phyloP scores from a whole-genome alignment of 2,888 invertebrate genomes.

The Gerris lacustris region DNA sequence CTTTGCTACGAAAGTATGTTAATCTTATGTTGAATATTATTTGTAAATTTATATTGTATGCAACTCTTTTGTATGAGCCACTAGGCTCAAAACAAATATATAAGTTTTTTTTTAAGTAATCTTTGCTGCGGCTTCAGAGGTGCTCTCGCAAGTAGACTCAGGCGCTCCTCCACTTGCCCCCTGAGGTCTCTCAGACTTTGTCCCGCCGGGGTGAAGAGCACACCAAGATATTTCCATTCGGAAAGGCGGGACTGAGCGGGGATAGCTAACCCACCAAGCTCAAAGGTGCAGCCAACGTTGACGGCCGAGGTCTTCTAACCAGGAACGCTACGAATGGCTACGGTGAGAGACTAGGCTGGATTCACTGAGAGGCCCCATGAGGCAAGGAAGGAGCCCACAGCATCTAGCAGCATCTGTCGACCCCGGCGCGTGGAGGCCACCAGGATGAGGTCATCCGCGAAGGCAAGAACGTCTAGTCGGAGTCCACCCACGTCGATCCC shows the following conservation, averaged over 20 bases:
- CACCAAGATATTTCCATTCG: slow-evolving; percentile 32
- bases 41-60: too few relatives aligned
- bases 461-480: slow-evolving; percentile 33
- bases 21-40: too few relatives aligned
- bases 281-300: neutral
- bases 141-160: slow-evolving; percentile 32
- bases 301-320: slow-evolving; percentile 27
- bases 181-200: slow-evolving; percentile 12
- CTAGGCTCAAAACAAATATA: too few relatives aligned
- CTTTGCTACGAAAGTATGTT: too few relatives aligned
- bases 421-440: neutral
- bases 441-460: slow-evolving; percentile 27
- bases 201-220: slow-evolving; percentile 33
- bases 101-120: too few relatives aligned
- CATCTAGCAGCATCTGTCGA: neutral
- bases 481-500: slow-evolving; percentile 11
- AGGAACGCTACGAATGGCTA: slow-evolving; percentile 32
- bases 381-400: neutral
- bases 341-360: slow-evolving; percentile 31
- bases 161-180: slow-evolving; percentile 28
- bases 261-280: slow-evolving; percentile 25
- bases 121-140: slow-evolving; percentile 38
- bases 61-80: too few relatives aligned
- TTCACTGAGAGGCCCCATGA: slow-evolving; percentile 16
- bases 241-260: slow-evolving; percentile 28